A percentile compares a stretch with the other conserved stretches of the same genome.
phyloP scores from a whole-genome alignment of 2,888 invertebrate species.

The Eupithecia insigniata region DNA sequence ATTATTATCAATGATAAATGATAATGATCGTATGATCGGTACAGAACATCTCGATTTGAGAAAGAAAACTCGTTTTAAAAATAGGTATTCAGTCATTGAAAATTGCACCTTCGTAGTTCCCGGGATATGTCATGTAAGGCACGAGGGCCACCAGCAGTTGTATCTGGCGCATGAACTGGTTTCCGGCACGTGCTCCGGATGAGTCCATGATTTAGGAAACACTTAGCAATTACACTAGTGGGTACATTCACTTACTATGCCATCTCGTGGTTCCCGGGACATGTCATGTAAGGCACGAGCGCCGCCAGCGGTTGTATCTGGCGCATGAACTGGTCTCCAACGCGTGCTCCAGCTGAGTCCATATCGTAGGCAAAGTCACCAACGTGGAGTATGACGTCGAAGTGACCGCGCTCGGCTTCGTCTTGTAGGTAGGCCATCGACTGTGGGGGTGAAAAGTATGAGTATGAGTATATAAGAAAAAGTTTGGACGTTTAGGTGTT shows the following conservation, averaged over 20 bases:
- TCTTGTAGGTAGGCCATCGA: slow-evolving; percentile 93
- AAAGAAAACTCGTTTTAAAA: too few species aligned
- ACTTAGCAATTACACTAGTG: too few species aligned
- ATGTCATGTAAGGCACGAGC: slow-evolving; percentile 95
- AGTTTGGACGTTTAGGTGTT: too few species aligned
- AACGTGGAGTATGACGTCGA: slow-evolving; percentile 95
- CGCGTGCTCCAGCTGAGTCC: slow-evolving; percentile 90
- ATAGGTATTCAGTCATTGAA: too few species aligned
- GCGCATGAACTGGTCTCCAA: slow-evolving; percentile 97
- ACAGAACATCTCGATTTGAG: too few species aligned
- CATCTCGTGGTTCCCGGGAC: slow-evolving; percentile 96
- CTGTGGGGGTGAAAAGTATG: too few species aligned
- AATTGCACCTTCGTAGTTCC: slow-evolving; percentile 86
- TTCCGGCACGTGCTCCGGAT: slow-evolving; percentile 92
- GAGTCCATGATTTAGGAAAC: slow-evolving; percentile 88
- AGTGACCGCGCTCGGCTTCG: slow-evolving; percentile 90
- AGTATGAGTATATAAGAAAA: too few species aligned
- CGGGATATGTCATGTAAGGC: slow-evolving; percentile 97
- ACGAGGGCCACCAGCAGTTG: slow-evolving; percentile 94
- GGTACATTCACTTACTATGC: slow-evolving; percentile 85
- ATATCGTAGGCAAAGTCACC: slow-evolving; percentile 98
- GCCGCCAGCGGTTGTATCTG: slow-evolving; percentile 95
- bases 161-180: slow-evolving; percentile 96
- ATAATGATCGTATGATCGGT: too few species aligned
- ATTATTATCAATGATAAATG: too few species aligned